These are phyloP conservation scores for Catostylus mosaicus DNA, from an alignment of 30 jellyfish, hydroid and myxozoan species.

Conservation along the genomic window DNA sequence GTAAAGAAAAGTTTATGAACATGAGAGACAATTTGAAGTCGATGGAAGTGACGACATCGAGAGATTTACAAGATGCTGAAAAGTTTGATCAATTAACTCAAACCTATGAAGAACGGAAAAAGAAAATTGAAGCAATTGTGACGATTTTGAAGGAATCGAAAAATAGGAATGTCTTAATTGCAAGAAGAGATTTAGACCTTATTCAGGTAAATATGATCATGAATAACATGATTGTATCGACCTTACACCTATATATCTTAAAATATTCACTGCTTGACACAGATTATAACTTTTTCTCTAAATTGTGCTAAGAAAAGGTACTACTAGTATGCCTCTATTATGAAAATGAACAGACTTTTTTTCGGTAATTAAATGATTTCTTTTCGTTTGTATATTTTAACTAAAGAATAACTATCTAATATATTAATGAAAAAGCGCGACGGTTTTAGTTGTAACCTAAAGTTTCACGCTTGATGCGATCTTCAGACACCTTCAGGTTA, in stretches of 20 bases:
- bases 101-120: slow-evolving; percentile 31
- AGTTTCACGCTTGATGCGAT: too few species aligned
- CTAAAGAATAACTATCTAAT: too few species aligned
- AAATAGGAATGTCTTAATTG: slow-evolving; percentile 8
- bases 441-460: too few species aligned
- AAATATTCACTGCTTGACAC: too few species aligned
- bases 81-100: slow-evolving; percentile 21
- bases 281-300: too few species aligned
- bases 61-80: slow-evolving; percentile 53
- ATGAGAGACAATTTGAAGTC: slow-evolving; percentile 29
- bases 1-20: slow-evolving; percentile 12
- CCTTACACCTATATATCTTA: not conserved
- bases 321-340: too few species aligned
- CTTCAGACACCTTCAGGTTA: too few species aligned
- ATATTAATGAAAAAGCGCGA: too few species aligned
- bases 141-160: slow-evolving; percentile 36
- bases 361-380: too few species aligned
- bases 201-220: slow-evolving; percentile 37
- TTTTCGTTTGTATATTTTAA: too few species aligned
- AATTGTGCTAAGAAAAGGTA: too few species aligned
- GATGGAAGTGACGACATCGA: slow-evolving; percentile 18
- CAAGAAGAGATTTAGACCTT: slow-evolving; percentile 39
- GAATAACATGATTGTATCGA: not conserved
- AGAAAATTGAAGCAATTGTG: slow-evolving; percentile 4
- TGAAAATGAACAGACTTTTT: too few species aligned